Evolutionary conservation across 2,113 vertebrate genomes (phyloP), one percentile per base, ranked within the genome.

Genomic region (Morone chrysops): DNA sequence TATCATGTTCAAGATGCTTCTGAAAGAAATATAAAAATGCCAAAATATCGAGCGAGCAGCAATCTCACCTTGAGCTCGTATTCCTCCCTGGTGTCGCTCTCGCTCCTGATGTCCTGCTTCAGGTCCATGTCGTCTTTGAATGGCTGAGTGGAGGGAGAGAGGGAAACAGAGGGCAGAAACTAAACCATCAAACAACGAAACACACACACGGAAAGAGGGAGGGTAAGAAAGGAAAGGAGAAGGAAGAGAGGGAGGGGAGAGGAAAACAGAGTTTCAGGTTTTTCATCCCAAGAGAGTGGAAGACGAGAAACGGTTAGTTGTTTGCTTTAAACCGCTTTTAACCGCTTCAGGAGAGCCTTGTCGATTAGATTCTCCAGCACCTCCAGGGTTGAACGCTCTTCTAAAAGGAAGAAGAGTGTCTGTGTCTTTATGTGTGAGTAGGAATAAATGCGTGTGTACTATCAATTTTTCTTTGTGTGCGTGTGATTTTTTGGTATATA

Each of bases 41-140:
- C 4, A 12, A 59, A 10, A 56, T 13, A 20, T 38, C 9, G 70
- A 63, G 65, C 45, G 1, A 5, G 14, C 17, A 3, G 31, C 65
- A 25, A 1, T 14, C 96, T 81, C 68, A 99, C 98, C 97, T 99
- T 99, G 84, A 99, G 96, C 93, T 99, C 97, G 6, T 97, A 98
- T 90, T 99, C 97, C 91, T 99, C 97, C 12, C 97, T 94, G 5
- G 97, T 95, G 93, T 99, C 97, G 8, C 97, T 95, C 92, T 99
- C 97, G 0, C 96, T 98, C 81, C 96, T 95, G 73, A 97, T 89
- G 62, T 99, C 97, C 94, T 97, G 97, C 93, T 99, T 99, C 94
- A 98, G 86, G 85, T 99, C 98, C 91, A 97, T 96, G 5, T 98
- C 97, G 0, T 99, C 97, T 94, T 99, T 99, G 95, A 98, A 98